These are phyloP conservation scores for Drosophila koepferae DNA, from an alignment of 2,888 invertebrate species.

Conservation along the genomic window DNA sequence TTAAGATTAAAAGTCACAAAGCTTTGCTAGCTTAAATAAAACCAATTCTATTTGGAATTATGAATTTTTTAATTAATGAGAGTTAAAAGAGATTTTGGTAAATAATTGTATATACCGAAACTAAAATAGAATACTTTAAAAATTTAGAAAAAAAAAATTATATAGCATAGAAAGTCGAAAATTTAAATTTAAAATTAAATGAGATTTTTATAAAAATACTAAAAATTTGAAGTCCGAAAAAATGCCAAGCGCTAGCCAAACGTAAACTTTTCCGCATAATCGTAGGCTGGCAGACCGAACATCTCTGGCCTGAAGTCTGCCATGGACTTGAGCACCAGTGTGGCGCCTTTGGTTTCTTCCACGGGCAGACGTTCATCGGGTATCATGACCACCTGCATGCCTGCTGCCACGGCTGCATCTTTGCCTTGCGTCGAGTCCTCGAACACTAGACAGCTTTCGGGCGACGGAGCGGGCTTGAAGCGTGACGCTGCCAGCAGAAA, in stretches of 20 bases:
- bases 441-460: slow-evolving; percentile 90
- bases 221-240: neutral
- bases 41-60: neutral
- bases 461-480: slow-evolving; percentile 90
- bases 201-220: too few relatives aligned
- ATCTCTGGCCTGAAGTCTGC: slow-evolving; percentile 91
- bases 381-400: slow-evolving; percentile 94
- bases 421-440: slow-evolving; percentile 96
- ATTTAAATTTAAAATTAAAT: too few relatives aligned
- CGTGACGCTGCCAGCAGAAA: slow-evolving; percentile 91
- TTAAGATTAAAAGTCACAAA: too few relatives aligned
- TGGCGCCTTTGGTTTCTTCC: slow-evolving; percentile 87
- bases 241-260: slow-evolving; percentile 38
- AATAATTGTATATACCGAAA: neutral
- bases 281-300: slow-evolving; percentile 90
- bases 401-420: slow-evolving; percentile 90
- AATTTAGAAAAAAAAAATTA: too few relatives aligned
- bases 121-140: neutral
- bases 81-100: neutral
- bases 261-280: slow-evolving; percentile 43
- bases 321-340: slow-evolving; percentile 89
- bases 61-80: neutral
- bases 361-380: slow-evolving; percentile 87
- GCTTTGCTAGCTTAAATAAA: neutral
- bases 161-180: too few relatives aligned